Evolutionary conservation across 1,140 invertebrate genomes (phyloP), one percentile per base, ranked within the genome.

Genomic region (Halictus rubicundus): DNA sequence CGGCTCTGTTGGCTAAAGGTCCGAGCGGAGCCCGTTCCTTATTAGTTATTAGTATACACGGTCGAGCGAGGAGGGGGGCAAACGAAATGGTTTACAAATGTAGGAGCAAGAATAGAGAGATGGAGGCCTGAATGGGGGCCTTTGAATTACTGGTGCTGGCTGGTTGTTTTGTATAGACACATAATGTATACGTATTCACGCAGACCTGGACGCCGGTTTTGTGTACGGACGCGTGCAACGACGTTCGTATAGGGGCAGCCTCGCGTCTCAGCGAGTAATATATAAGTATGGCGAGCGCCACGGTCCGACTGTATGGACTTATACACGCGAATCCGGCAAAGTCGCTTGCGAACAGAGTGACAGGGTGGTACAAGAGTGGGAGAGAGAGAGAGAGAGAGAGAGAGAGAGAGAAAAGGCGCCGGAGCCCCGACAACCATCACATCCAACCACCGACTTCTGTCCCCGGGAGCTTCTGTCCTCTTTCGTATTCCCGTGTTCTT

Each of bases 141-240:
- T 91, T 92, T 91, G 90, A 91, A 91, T 91, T 90, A 89, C 82
- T 78, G 83, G 64, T 66, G 64, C 82, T 88, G 87, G 85, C 87
- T 87, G 87, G 86, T 89, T 88, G 88, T 90, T 90, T 90, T 88
- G 85, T 90, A 87, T 89, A 87, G 88, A 89, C 85, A 85, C 87
- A 87, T 88, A 89, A 90, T 90, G 89, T 90, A 87, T 86, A 82
- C 82, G 74, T 79, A 78, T 80, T 80, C 82, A 86, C 76, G 74
- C 83, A 88, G 76, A 84, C 81, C 57, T 66, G 72, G 65, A 77
- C 71, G 57, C 61, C 82, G 74, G 72, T 73, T 79, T 74, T 80
- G 68, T 72, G 60, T 46, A 49, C 46, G 80, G 75, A 68, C 65
- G 52, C 60, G 66, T 61, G 74, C 54, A 63, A 52, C 59, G 74